Evolutionary conservation across 2,888 invertebrate genomes (phyloP), one percentile per base, ranked within the genome.

Genomic region (Oscheius sp.): DNA sequence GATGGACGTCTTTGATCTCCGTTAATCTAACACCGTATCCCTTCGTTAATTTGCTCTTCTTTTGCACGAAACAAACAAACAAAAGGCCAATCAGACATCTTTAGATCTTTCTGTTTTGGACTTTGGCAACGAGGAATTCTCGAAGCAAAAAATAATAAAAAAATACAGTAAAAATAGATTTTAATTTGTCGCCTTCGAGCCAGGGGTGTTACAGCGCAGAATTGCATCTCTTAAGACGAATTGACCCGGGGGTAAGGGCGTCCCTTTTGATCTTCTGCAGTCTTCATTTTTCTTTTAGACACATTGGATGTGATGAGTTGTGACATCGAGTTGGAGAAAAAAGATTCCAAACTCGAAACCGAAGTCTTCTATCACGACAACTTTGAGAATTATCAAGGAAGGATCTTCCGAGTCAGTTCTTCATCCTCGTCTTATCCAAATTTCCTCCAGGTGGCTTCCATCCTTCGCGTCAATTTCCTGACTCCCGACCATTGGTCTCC

Each of bases 351-450:
- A 6, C 42, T 20, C 1, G 50, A 53, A 29, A 45, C 15, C 1
- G 37, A 53, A 6, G 25, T 68, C 2, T 58, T 61, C 37, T 68
- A 68, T 37, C 68, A 68, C 33, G 68, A 68, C 39, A 61, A 68
- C 34, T 68, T 68, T 25, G 68, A 68, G 23, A 68, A 58, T 37
- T 68, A 68, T 17, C 64, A 63, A 15, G 68, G 68, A n/a, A 31
- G 48, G n/a, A 61, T 68, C 8, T 33, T 61, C 25, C 27, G 31
- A 20, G 68, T 68, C 17, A 27, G 45, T 61, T 27, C 17, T 4
- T 6, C 15, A 20, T 15, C 23, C n/a, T 20, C 15, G 10, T 50
- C 31, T 12, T 50, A 15, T 25, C 3, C 6, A 25, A 23, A 31
- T n/a, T 1, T 12, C 1, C 42, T 33, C 23, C 25, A 68, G 68